phyloP scores from a whole-genome alignment of 2,888 invertebrate genomes.

The Drosophila mimica region DNA sequence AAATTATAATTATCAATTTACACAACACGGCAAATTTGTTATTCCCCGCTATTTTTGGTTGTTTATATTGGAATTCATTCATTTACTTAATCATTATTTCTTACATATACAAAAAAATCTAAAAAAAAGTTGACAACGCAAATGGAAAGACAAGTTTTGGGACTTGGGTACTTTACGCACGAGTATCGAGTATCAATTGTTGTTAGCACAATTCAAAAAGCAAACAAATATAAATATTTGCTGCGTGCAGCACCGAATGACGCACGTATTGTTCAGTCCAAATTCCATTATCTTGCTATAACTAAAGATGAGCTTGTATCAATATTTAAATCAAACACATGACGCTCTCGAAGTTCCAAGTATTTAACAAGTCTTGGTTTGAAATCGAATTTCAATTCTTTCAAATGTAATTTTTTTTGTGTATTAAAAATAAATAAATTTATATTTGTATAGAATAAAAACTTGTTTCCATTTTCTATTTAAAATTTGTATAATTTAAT shows the following conservation, averaged over 20 bases:
- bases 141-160: conserved; percentile 4
- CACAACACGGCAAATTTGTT: conserved; percentile 49
- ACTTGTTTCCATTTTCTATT: background rate
- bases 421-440: background rate
- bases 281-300: conserved; percentile 15
- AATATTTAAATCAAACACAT: no score
- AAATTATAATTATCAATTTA: conserved; percentile 59
- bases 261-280: conserved; percentile 34
- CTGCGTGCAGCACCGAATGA: conserved; percentile 33
- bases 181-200: conserved; percentile 22
- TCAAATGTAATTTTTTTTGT: background rate
- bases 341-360: background rate
- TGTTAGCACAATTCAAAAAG: conserved; percentile 36
- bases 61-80: conserved; percentile 30
- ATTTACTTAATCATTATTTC: conserved; percentile 41
- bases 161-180: conserved; percentile 5
- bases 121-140: background rate
- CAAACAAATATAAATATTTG: conserved; percentile 37
- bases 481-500: conserved; percentile 23
- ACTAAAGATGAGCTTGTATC: conserved; percentile 19
- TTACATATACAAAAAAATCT: conserved; percentile 11
- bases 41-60: conserved; percentile 6
- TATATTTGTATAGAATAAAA: background rate
- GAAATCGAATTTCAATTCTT: background rate
- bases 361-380: background rate